Base-by-base conservation (phyloP, 2,113 vertebrate genomes). In the Dicaeum eximium region DNA sequence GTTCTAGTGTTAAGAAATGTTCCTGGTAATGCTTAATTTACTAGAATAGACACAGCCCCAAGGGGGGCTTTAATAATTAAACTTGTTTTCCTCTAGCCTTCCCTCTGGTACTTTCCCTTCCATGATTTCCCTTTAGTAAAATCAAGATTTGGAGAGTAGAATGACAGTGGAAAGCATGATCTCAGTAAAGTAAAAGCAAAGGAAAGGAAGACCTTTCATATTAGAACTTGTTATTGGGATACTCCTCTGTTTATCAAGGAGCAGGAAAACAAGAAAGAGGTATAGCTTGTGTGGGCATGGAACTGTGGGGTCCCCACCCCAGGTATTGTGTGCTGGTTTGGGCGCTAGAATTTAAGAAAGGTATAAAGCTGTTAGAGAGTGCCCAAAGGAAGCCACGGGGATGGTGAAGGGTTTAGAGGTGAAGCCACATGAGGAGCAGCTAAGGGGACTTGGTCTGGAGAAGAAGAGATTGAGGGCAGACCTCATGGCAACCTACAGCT, bases 401-500 rank as follows among this genome's bases (percentile, higher is more conserved):
- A 50, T 20, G 5, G 7, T 23, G 12, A 44, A 44, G 15, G 3
- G 15, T 28, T 72, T 38, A 28, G 22, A 44, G 10, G 3, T 15
- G 11, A 44, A 58, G 44, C 5, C 0, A 0, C 28, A 19, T 11
- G 31, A 37, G 13, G 6, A 58, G 23, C 6, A 31, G 7, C 11
- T 65, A 37, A 57, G 67, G 15, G 31, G 12, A 13, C 50, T 57
- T 50, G 27, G 10, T 3, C 33, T 65, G 37, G 42, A 77, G 42
- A 56, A 27, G 30, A 19, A 25, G 25, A 35, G 16, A 8, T 17
- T 27, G 17, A 50, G 18, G 27, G 22, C 27, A 57, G 4, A 44
- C 7, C 10, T 65, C 27, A 27, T 24, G 4, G 20, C 15, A 44
- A 23, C 19, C 27, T 44, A 23, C 5, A 44, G 15, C 12, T 37